Base-by-base conservation (phyloP, 1,140 invertebrate species). In the Pseudomyrmex gracilis region DNA sequence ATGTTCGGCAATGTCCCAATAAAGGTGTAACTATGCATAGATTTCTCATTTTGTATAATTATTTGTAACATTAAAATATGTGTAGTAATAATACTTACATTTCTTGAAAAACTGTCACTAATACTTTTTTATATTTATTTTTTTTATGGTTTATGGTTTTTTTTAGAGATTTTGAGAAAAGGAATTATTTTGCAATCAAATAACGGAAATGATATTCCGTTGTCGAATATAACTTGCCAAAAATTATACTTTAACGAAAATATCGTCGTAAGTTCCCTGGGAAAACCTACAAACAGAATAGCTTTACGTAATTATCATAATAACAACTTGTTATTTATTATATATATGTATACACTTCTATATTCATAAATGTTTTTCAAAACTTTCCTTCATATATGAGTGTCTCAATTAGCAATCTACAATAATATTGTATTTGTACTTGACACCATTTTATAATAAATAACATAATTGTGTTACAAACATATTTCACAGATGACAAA, bases 221-320 rank as follows among this genome's bases (percentile, higher is more conserved):
- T 86, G 90, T 77, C 76, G 0, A 70, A 55, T 12, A 73, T 74
- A 0, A 71, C 63, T 1, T 91, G 90, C 57, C 86, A 91, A 78
- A 90, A 84, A 66, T 61, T 90, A 13, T 89, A 78, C 24, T 86
- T 89, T 15, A 15, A 86, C 12, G 22, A 83, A 17, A 55, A n/a
- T 15, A 17, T 17, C 43, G 1, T 88, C 4, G 66, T 91, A 0
- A 58, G 57, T 49, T n/a, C 80, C 17, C 24, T 17, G 4, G n/a
- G 0, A 0, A 2, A 10, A 1, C 17, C 24, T 1, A 45, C 9
- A 0, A 1, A 0, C 0, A 3, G 70, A 57, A 9, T 53, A 43
- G 10, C 20, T 3, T 15, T 86, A 1, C 63, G 87, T 88, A 87
- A 63, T 4, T 51, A 24, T 7, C 45, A n/a, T n/a, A n/a, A n/a